phyloP scores from a whole-genome alignment of 2,113 vertebrate genomes.

The Calyptomena viridis region DNA sequence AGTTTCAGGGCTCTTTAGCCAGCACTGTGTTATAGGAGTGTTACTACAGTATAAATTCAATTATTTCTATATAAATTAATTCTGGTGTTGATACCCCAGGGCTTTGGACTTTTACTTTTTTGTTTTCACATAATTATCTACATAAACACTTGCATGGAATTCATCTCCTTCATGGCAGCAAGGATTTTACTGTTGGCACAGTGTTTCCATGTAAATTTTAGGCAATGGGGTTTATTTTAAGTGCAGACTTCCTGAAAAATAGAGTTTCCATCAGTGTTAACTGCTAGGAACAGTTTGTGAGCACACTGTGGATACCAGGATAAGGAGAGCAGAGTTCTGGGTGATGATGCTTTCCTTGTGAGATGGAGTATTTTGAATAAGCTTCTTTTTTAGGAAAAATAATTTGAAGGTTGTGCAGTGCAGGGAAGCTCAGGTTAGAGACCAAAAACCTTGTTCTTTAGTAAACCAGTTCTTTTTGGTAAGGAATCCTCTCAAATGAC shows the following conservation, averaged over 20 bases:
- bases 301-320: background rate
- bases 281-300: background rate
- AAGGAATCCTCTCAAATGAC: background rate
- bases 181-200: background rate
- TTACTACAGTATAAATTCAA: background rate
- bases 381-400: background rate
- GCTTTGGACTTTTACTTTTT: slow-evolving; percentile 6
- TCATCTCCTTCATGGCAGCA: background rate
- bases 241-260: background rate
- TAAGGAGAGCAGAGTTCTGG: background rate
- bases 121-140: slow-evolving; percentile 18
- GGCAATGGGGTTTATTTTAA: background rate
- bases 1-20: background rate
- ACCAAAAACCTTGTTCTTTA: background rate
- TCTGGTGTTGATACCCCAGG: slow-evolving; percentile 1
- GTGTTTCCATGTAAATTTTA: background rate
- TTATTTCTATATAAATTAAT: background rate
- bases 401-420: background rate
- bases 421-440: background rate
- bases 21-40: background rate
- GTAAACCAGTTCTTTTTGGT: background rate
- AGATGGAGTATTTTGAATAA: background rate
- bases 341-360: background rate
- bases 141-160: background rate
- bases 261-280: background rate